Evolutionary conservation across 2,888 invertebrate genomes (phyloP), one percentile per base, ranked within the genome.

Genomic region (Agriopis marginaria): DNA sequence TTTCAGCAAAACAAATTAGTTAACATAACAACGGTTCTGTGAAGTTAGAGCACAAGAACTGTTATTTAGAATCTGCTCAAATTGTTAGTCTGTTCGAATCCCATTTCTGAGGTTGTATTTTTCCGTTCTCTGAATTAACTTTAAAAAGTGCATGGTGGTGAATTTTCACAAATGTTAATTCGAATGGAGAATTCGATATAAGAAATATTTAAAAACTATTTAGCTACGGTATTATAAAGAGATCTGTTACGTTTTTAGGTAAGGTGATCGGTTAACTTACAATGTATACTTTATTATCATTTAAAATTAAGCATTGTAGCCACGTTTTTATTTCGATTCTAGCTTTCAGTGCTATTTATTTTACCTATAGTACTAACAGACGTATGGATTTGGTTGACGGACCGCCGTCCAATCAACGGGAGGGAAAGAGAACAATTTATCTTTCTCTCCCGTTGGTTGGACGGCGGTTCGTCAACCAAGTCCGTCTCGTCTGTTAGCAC

Each of bases 221-320:
- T 61, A 56, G 54, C 55, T 51, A 50, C 44, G 49, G 66, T 70
- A 73, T 66, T 72, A 56, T 45, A 53, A 63, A 68, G 14, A 73
- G 74, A 76, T 76, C 76, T 76, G 76, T 73, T 71, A 69, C 64
- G 70, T 71, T 61, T 62, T 56, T 70, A 68, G 63, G 56, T 73
- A 73, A 72, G 74, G 74, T 74, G 70, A 75, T 66, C 73, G 74
- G 76, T 69, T 63, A 66, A 55, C 65, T 69, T 68, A 56, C 61
- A 70, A 59, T 53, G 56, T 49, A 49, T 72, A 63, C 23, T 55
- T 64, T 66, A 51, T 62, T 56, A 53, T 51, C 9, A 67, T 71
- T 58, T 39, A n/a, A 7, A 9, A 53, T 42, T 67, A 70, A 63
- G 17, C 12, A 64, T 51, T 71, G 54, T 69, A 68, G 39, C 61